Percentiles rank a stretch among this genome's conserved stretches.
These are phyloP conservation scores for Piscicola geometra DNA, from an alignment of 2,888 invertebrate genomes.

Conservation along the genomic window DNA sequence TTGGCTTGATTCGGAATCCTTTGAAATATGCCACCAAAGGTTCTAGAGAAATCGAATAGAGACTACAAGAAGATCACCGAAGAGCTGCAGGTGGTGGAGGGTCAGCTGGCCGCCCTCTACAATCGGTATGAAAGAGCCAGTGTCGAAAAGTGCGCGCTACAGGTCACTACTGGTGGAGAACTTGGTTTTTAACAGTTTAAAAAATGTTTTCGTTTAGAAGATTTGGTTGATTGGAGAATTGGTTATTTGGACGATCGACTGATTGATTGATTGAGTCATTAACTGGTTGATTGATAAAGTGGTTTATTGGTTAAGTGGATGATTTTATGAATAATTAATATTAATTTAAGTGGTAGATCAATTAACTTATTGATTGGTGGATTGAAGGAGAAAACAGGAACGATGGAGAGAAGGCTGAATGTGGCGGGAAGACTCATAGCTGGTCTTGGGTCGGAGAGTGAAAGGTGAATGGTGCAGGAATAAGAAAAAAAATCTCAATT, in stretches of 20 bases:
- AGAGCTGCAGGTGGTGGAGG: background rate
- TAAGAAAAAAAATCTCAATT: too few relatives aligned
- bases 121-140: background rate
- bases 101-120: background rate
- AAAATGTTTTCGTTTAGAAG: too few relatives aligned
- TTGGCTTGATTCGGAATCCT: too few relatives aligned
- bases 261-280: too few relatives aligned
- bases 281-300: too few relatives aligned
- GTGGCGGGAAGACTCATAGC: slow-evolving; percentile 84
- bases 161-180: too few relatives aligned
- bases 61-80: background rate
- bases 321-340: background rate
- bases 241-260: background rate
- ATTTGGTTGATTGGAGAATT: background rate
- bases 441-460: slow-evolving; percentile 77
- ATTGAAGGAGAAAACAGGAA: slow-evolving; percentile 71
- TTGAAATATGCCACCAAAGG: background rate
- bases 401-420: slow-evolving; percentile 71
- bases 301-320: background rate
- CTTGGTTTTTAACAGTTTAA: too few relatives aligned
- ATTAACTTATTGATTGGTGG: background rate
- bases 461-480: slow-evolving; percentile 61
- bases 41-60: background rate
- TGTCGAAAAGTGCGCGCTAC: slow-evolving; percentile 9
- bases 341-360: too few relatives aligned